Percentiles rank a stretch among this genome's conserved stretches.
phyloP scores from a whole-genome alignment of 2,888 invertebrate genomes.

The Dascillus cervinus region DNA sequence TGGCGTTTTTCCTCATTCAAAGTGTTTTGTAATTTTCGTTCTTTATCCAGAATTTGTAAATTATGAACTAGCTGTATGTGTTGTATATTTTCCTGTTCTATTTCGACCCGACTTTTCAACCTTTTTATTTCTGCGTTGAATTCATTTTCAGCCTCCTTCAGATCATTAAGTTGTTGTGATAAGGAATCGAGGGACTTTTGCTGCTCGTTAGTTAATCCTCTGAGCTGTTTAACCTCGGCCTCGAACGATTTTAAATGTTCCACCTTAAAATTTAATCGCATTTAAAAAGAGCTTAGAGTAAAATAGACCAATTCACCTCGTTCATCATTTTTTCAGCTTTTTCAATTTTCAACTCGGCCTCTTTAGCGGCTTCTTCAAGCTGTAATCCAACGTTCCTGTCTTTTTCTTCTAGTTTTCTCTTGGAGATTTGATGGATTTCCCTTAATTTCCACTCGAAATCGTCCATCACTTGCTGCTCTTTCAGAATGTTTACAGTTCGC shows the following conservation, averaged over 20 bases:
- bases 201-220: slow-evolving; percentile 52
- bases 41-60: slow-evolving; percentile 42
- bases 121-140: slow-evolving; percentile 47
- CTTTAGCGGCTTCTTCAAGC: slow-evolving; percentile 38
- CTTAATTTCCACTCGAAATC: slow-evolving; percentile 82
- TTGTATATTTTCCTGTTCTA: slow-evolving; percentile 40
- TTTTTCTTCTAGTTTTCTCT: slow-evolving; percentile 54
- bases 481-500: slow-evolving; percentile 57
- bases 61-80: slow-evolving; percentile 38
- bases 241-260: slow-evolving; percentile 49
- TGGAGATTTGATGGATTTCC: slow-evolving; percentile 63
- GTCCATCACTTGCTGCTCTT: slow-evolving; percentile 65
- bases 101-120: slow-evolving; percentile 34
- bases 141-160: slow-evolving; percentile 49
- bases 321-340: slow-evolving; percentile 38
- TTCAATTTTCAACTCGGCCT: slow-evolving; percentile 36
- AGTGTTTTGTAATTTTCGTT: slow-evolving; percentile 35
- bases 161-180: slow-evolving; percentile 49
- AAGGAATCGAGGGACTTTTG: slow-evolving; percentile 51
- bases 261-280: slow-evolving; percentile 35
- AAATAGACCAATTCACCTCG: slow-evolving; percentile 26
- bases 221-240: slow-evolving; percentile 49
- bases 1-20: slow-evolving; percentile 49
- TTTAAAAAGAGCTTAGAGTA: neutral
- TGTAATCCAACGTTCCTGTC: slow-evolving; percentile 52